A percentile compares a stretch with the other conserved stretches of the same genome.
phyloP scores from a whole-genome alignment of 2,888 invertebrate genomes.

The Polydrusus tereticollis region DNA sequence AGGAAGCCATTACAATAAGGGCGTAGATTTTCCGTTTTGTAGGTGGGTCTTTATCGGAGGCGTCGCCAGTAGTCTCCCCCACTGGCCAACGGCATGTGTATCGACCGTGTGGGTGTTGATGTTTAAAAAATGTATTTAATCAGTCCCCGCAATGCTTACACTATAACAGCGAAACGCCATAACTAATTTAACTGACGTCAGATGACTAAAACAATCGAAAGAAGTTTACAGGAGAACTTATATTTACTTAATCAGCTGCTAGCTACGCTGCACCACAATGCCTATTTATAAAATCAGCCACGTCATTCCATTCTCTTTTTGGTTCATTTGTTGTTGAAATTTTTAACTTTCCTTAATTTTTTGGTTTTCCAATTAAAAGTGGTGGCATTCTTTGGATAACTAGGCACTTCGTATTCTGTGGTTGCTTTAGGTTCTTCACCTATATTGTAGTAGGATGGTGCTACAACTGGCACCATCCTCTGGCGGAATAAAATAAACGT shows the following conservation, averaged over 20 bases:
- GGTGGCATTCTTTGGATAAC: neutral
- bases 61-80: too few relatives aligned
- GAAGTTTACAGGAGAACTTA: slow-evolving; percentile 4
- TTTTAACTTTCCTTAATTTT: slow-evolving; percentile 1
- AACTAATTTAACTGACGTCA: too few relatives aligned
- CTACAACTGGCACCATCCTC: slow-evolving; percentile 26
- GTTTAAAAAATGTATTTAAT: too few relatives aligned
- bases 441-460: slow-evolving; percentile 13
- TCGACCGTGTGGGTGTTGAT: too few relatives aligned
- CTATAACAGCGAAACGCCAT: too few relatives aligned
- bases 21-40: too few relatives aligned
- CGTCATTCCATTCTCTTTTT: slow-evolving; percentile 4
- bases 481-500: slow-evolving; percentile 27
- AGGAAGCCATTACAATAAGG: too few relatives aligned
- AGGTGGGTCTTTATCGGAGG: too few relatives aligned
- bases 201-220: neutral
- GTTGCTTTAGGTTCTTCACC: slow-evolving; percentile 32
- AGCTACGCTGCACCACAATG: neutral
- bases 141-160: too few relatives aligned
- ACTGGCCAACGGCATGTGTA: too few relatives aligned
- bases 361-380: neutral
- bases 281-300: neutral
- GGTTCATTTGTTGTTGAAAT: neutral
- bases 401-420: slow-evolving; percentile 17
- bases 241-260: neutral